Conservation (phyloP, 2,113 vertebrate species). For the Apistogramma diplotaenia region DNA sequence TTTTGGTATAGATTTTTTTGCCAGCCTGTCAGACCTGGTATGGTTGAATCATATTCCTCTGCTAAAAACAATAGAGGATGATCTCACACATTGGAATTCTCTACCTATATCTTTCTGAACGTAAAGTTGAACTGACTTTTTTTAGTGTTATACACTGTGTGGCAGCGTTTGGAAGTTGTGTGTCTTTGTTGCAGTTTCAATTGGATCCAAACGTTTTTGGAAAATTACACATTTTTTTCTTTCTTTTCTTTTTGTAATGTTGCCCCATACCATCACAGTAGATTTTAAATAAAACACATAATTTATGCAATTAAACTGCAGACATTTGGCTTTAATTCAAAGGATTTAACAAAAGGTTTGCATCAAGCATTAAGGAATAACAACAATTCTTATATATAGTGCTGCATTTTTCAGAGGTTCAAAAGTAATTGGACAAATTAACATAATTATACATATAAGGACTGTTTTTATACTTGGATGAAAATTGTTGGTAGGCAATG, state of each 20-base stretch:
- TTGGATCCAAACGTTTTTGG: neutral
- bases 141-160: neutral
- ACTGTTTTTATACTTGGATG: neutral
- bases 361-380: neutral
- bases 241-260: neutral
- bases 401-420: neutral
- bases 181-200: neutral
- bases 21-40: no score
- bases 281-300: neutral
- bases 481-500: neutral
- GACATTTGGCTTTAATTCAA: neutral
- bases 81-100: no score
- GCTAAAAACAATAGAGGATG: no score
- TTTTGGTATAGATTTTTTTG: no score
- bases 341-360: neutral
- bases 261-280: neutral
- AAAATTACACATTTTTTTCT: neutral
- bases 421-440: neutral
- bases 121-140: neutral
- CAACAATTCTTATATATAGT: neutral
- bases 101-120: no score
- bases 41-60: no score
- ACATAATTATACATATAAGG: neutral
- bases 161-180: neutral
- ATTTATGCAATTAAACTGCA: neutral